These are phyloP conservation scores for Baronia brevicornis DNA, from an alignment of 2,888 invertebrate genomes.

Conservation along the genomic window DNA sequence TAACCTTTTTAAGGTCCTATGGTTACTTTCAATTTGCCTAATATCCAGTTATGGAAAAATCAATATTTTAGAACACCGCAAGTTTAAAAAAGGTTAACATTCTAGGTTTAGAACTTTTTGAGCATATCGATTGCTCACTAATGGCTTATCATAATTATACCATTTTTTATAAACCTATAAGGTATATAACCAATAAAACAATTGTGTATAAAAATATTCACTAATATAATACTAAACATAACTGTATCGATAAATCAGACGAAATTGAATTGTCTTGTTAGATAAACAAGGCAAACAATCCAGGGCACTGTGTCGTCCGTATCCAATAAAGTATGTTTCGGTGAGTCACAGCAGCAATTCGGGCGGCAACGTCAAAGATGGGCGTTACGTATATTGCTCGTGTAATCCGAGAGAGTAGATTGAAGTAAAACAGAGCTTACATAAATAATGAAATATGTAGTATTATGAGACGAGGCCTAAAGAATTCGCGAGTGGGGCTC, in stretches of 20 bases:
- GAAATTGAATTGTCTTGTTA: slow-evolving; percentile 13
- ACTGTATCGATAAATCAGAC: slow-evolving; percentile 5
- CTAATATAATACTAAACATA: slow-evolving; percentile 1
- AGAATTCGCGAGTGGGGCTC: slow-evolving; percentile 65
- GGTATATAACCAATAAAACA: too few species aligned
- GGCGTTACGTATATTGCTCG: slow-evolving; percentile 44
- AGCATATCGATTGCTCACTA: too few species aligned
- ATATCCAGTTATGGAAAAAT: too few species aligned
- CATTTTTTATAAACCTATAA: too few species aligned
- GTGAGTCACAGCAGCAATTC: slow-evolving; percentile 12
- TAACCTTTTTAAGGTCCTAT: too few species aligned
- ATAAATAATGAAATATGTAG: slow-evolving; percentile 74
- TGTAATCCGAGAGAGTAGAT: slow-evolving; percentile 51
- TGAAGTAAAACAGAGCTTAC: slow-evolving; percentile 66
- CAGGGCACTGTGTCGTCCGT: slow-evolving; percentile 8
- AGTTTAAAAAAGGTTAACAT: too few species aligned
- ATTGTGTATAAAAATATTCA: slow-evolving; percentile 1
- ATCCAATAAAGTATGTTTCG: slow-evolving; percentile 14
- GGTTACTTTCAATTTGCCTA: too few species aligned
- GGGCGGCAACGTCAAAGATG: slow-evolving; percentile 18
- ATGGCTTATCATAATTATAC: too few species aligned
- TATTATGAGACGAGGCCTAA: slow-evolving; percentile 72
- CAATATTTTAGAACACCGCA: too few species aligned
- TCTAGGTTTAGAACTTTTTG: too few species aligned
- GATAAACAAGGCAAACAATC: slow-evolving; percentile 11